phyloP scores from a whole-genome alignment of 23 tunicate species.

The Botrylloides violaceus region DNA sequence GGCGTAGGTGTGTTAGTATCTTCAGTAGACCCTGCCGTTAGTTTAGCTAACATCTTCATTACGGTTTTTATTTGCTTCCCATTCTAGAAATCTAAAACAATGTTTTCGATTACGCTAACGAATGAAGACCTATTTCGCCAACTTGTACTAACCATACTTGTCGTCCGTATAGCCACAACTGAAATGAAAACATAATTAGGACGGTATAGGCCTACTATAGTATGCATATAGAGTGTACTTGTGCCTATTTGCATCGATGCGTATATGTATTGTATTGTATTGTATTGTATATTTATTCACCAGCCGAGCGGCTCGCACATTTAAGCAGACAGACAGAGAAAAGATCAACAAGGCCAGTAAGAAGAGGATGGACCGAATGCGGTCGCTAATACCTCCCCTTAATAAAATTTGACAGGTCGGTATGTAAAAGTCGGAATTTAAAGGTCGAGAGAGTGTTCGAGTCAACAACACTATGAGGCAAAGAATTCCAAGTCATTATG shows the following conservation, averaged over 20 bases:
- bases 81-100: slow-evolving; percentile 31
- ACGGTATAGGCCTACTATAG: background rate
- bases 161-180: slow-evolving; percentile 76
- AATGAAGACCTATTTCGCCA: background rate
- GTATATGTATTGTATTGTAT: no score
- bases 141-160: slow-evolving; percentile 42
- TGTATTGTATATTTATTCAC: no score
- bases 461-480: no score
- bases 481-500: no score
- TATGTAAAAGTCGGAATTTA: no score
- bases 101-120: background rate
- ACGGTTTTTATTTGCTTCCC: slow-evolving; percentile 52
- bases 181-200: background rate
- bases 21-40: slow-evolving; percentile 1
- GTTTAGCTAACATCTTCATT: slow-evolving; percentile 42
- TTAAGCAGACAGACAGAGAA: no score
- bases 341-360: no score
- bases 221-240: background rate
- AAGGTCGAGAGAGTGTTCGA: no score
- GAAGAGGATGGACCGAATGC: no score
- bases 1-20: slow-evolving; percentile 11
- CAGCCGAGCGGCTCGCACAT: no score
- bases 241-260: background rate
- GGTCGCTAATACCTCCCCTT: no score
- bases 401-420: no score